phyloP scores from a whole-genome alignment of 2,113 vertebrate species.

The Paracanthobrama guichenoti region DNA sequence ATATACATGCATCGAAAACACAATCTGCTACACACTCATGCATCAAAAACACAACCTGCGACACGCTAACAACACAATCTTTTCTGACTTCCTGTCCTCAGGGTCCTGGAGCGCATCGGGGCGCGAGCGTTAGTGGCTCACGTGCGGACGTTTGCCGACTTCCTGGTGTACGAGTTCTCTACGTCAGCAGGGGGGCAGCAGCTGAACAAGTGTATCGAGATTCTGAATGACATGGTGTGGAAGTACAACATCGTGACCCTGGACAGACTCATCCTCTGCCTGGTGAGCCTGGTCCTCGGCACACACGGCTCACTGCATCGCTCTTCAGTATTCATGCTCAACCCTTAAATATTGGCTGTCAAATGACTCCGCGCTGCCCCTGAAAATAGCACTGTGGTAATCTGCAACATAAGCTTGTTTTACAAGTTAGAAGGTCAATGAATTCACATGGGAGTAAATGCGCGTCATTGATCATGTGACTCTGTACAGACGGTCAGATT shows the following conservation, averaged over 20 bases:
- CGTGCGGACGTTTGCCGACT: slow-evolving; percentile 96
- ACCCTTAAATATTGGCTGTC: neutral
- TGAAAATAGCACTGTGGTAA: neutral
- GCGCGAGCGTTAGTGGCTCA: slow-evolving; percentile 95
- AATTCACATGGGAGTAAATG: neutral
- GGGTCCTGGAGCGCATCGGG: slow-evolving; percentile 94
- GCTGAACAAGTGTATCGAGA: slow-evolving; percentile 98
- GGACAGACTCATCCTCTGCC: slow-evolving; percentile 92
- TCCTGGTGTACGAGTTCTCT: slow-evolving; percentile 97
- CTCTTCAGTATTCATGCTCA: neutral
- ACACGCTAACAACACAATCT: no score
- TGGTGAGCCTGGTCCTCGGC: slow-evolving; percentile 78
- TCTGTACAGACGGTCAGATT: neutral
- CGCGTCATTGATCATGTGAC: neutral
- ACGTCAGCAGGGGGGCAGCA: slow-evolving; percentile 97
- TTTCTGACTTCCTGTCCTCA: slow-evolving; percentile 56
- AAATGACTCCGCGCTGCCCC: neutral
- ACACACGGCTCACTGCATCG: neutral
- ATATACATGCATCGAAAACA: no score
- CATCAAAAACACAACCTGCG: no score
- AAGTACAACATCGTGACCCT: slow-evolving; percentile 99
- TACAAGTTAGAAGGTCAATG: neutral
- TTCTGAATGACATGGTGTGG: slow-evolving; percentile 99
- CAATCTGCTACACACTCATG: no score
- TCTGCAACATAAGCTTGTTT: neutral